These are phyloP conservation scores for Heliangelus exortis DNA, from an alignment of 2,797 vertebrate species.

Conservation along the genomic window DNA sequence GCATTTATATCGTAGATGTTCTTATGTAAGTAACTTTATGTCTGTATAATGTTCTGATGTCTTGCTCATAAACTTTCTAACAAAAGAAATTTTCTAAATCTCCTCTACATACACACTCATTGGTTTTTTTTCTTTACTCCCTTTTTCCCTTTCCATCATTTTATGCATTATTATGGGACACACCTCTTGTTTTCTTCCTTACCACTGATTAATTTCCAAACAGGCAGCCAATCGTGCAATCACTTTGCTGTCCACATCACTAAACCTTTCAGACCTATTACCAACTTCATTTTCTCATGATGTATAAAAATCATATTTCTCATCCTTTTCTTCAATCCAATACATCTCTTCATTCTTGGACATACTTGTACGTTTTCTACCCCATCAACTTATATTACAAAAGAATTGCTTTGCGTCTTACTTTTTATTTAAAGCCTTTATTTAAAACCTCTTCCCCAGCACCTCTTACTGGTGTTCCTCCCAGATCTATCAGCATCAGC, in stretches of 20 bases:
- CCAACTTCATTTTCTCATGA: not conserved
- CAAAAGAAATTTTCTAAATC: not conserved
- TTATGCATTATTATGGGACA: not conserved
- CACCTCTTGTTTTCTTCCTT: not conserved
- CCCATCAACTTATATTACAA: not conserved
- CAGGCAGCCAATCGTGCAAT: not conserved
- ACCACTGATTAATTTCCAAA: not conserved
- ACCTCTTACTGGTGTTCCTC: not conserved
- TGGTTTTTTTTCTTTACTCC: not conserved
- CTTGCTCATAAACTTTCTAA: constrained; percentile 22
- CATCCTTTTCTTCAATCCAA: not conserved
- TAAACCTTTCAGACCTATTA: not conserved
- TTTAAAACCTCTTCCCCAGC: not conserved
- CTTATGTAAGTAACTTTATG: constrained; percentile 28
- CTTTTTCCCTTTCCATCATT: not conserved
- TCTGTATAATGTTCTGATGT: not conserved
- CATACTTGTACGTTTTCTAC: not conserved
- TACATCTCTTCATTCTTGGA: not conserved
- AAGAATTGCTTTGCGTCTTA: not conserved
- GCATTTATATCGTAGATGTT: constrained; percentile 20
- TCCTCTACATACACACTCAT: not conserved
- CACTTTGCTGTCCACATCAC: not conserved
- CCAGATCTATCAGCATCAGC: not conserved
- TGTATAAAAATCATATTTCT: not conserved
- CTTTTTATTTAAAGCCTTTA: not conserved